Percentiles rank a stretch among this genome's conserved stretches.
These are phyloP conservation scores for Nomada fabriciana DNA, from an alignment of 2,888 invertebrate species.

Conservation along the genomic window DNA sequence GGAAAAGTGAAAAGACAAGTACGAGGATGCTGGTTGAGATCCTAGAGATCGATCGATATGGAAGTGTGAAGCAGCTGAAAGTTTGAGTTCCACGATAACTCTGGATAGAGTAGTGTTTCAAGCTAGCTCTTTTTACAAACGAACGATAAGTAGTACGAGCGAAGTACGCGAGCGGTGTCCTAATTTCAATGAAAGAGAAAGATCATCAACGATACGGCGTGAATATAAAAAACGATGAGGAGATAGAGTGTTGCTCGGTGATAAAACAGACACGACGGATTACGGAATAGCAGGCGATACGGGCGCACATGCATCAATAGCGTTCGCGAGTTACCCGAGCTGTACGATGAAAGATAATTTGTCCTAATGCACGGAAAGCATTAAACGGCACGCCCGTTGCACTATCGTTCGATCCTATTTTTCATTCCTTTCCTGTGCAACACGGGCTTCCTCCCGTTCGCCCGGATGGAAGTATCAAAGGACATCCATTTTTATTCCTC, in stretches of 20 bases:
- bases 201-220: not conserved
- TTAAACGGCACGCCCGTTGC: constrained; percentile 26
- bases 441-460: not conserved
- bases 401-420: constrained; percentile 41
- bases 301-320: constrained; percentile 29
- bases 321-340: constrained; percentile 16
- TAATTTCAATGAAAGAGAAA: not conserved
- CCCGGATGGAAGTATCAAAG: not conserved
- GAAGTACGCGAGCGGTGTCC: not conserved
- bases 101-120: not conserved
- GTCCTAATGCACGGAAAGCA: constrained; percentile 54
- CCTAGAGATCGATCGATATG: constrained; percentile 34
- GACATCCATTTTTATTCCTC: not conserved
- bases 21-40: constrained; percentile 3
- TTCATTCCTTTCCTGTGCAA: not conserved
- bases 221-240: constrained; percentile 16
- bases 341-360: constrained; percentile 65
- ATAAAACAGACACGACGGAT: constrained; percentile 34
- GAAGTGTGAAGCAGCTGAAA: constrained; percentile 14
- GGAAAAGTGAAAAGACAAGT: constrained; percentile 26
- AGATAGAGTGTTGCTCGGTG: constrained; percentile 22
- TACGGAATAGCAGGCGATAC: constrained; percentile 40
- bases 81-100: not conserved
- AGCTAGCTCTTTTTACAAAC: not conserved
- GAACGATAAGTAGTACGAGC: not conserved